Conservation (phyloP, 2,797 vertebrate species). For the Gymnoscopelus braueri region DNA sequence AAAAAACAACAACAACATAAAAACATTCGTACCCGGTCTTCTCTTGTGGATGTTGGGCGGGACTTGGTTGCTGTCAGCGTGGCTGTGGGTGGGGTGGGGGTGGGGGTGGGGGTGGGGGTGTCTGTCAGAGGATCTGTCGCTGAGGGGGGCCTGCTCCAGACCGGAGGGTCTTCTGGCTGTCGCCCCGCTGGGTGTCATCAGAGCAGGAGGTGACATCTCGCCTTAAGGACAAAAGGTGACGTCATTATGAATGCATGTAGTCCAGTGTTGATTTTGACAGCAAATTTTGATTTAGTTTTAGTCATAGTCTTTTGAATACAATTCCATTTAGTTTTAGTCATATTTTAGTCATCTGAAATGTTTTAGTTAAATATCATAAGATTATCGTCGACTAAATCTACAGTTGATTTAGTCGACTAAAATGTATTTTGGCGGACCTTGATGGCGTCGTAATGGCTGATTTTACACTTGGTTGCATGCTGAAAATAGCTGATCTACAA, state of each 20-base stretch:
- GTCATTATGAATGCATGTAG: conserved; percentile 1
- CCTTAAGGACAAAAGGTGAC: conserved; percentile 69
- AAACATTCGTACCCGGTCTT: conserved; percentile 81
- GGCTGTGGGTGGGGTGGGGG: conserved; percentile 73
- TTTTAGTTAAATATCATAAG: no score
- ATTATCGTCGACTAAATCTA: no score
- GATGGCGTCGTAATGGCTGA: no score
- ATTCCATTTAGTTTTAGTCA: no score
- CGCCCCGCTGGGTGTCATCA: conserved; percentile 80
- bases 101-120: conserved; percentile 52
- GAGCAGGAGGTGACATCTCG: conserved; percentile 85
- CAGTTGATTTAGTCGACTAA: no score
- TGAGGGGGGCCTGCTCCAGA: conserved; percentile 73
- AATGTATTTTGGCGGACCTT: no score
- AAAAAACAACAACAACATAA: not conserved
- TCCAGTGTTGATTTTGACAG: no score
- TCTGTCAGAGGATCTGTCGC: conserved; percentile 78
- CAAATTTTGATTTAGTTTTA: no score
- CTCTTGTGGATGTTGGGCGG: conserved; percentile 78
- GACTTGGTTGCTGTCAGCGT: conserved; percentile 70
- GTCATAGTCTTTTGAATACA: no score
- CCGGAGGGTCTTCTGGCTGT: conserved; percentile 76
- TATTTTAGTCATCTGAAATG: no score
- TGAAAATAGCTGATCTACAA: no score
- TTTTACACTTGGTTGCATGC: no score